Evolutionary conservation across 2,797 vertebrate species (phyloP).

Genomic region (Natrix natrix): DNA sequence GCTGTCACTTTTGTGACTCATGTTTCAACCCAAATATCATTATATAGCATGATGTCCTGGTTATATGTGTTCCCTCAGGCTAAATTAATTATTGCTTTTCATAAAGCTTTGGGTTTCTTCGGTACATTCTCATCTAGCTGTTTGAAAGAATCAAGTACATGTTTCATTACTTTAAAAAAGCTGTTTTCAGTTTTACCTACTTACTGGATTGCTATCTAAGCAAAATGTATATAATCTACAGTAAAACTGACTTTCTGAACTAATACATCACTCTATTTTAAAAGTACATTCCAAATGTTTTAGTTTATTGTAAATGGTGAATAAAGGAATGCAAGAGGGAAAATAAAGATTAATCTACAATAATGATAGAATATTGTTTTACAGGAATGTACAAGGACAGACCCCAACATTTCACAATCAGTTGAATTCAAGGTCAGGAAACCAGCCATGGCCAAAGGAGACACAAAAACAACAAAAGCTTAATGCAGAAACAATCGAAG

Average conservation of each 20-base stretch:
- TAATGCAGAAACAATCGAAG: background rate
- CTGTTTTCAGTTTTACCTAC: background rate
- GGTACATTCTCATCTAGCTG: slow-evolving; percentile 8
- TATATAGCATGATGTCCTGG: slow-evolving; percentile 13
- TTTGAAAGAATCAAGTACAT: background rate
- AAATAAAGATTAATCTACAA: background rate
- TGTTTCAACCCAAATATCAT: slow-evolving; percentile 31
- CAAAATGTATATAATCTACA: background rate
- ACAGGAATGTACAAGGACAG: background rate
- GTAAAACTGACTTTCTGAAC: background rate
- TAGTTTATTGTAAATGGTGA: background rate
- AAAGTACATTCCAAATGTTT: background rate
- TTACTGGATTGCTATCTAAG: slow-evolving; percentile 10
- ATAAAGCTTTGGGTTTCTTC: slow-evolving; percentile 29
- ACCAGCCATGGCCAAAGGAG: background rate
- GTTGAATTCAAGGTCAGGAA: background rate
- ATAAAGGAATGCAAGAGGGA: background rate
- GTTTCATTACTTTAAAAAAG: background rate
- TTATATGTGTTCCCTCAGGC: slow-evolving; percentile 19
- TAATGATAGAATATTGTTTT: background rate
- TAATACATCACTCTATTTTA: background rate
- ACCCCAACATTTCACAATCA: background rate
- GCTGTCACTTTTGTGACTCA: slow-evolving; percentile 28
- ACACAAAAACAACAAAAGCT: background rate
- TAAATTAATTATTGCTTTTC: slow-evolving; percentile 29